phyloP scores from a whole-genome alignment of 2,113 vertebrate genomes.

The Progne subis region DNA sequence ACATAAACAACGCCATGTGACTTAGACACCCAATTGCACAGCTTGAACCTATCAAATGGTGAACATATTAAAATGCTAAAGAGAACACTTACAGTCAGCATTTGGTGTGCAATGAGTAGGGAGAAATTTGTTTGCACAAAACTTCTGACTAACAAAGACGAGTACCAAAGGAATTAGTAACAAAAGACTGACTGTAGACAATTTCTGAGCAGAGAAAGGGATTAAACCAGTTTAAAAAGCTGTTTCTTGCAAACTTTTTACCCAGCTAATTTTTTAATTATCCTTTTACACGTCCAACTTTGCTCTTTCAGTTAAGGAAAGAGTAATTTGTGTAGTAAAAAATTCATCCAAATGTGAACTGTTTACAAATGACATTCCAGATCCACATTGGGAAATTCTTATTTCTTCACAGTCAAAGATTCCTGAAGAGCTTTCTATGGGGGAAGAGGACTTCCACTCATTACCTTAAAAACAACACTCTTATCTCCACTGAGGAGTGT shows the following conservation, averaged over 20 bases:
- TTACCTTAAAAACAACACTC: conserved; percentile 48
- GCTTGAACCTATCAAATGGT: conserved; percentile 53
- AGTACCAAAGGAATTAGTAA: conserved; percentile 7
- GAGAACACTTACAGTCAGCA: conserved; percentile 53
- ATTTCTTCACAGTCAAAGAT: conserved; percentile 33
- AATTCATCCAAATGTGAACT: neutral
- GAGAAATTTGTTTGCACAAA: conserved; percentile 61
- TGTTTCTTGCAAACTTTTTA: conserved; percentile 5
- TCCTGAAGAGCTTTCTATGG: conserved; percentile 17
- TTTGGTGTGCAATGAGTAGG: conserved; percentile 47
- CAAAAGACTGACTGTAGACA: conserved; percentile 31
- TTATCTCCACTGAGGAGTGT: neutral
- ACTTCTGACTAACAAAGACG: conserved; percentile 36
- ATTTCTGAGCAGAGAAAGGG: conserved; percentile 14
- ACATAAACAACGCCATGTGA: conserved; percentile 61
- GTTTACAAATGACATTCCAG: conserved; percentile 35
- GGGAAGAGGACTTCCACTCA: neutral
- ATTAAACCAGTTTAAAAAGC: neutral
- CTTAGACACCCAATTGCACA: conserved; percentile 60
- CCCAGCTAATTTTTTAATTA: neutral
- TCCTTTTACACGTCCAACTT: neutral
- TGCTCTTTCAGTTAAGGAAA: neutral
- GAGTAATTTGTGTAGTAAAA: neutral
- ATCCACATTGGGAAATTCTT: neutral
- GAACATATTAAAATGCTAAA: conserved; percentile 50